A percentile compares a stretch with the other conserved stretches of the same genome.
phyloP scores from a whole-genome alignment of 2,888 invertebrate species.

The Ochropleura leucogaster region DNA sequence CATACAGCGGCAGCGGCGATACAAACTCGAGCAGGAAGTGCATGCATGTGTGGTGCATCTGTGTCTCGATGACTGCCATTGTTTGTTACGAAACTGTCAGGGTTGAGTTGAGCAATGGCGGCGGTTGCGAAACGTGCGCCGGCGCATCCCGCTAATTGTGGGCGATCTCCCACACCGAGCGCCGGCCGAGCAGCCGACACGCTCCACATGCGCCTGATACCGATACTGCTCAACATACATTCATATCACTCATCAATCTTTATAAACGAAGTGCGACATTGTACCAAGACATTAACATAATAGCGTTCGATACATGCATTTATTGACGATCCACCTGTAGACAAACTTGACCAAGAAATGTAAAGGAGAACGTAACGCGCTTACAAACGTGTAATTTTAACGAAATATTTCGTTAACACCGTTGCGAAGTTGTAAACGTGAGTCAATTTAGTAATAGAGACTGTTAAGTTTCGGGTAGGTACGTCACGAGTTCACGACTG shows the following conservation, averaged over 20 bases:
- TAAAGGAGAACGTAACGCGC: slow-evolving; percentile 73
- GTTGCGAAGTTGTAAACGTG: slow-evolving; percentile 86
- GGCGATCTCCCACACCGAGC: slow-evolving; percentile 83
- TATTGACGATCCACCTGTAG: slow-evolving; percentile 57
- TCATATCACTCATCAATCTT: slow-evolving; percentile 51
- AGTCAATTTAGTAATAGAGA: slow-evolving; percentile 84
- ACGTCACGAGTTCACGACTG: slow-evolving; percentile 77
- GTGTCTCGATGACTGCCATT: slow-evolving; percentile 84
- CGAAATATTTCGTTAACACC: slow-evolving; percentile 83
- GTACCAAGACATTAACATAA: slow-evolving; percentile 34
- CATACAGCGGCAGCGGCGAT: slow-evolving; percentile 79
- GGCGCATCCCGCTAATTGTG: slow-evolving; percentile 88
- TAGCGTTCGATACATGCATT: slow-evolving; percentile 51
- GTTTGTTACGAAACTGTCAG: slow-evolving; percentile 89
- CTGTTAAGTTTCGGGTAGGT: slow-evolving; percentile 74
- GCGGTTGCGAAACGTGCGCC: slow-evolving; percentile 83
- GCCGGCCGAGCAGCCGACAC: slow-evolving; percentile 52
- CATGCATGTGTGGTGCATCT: slow-evolving; percentile 89
- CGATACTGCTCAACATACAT: slow-evolving; percentile 36
- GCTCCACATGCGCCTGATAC: slow-evolving; percentile 54
- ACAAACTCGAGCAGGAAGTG: slow-evolving; percentile 89
- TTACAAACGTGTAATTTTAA: slow-evolving; percentile 78
- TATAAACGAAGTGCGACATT: slow-evolving; percentile 46
- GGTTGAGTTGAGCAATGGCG: slow-evolving; percentile 88
- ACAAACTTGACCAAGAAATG: slow-evolving; percentile 83